Base-by-base conservation (phyloP, 2,888 invertebrate species). In the Gastracanthus pulcherrimus region DNA sequence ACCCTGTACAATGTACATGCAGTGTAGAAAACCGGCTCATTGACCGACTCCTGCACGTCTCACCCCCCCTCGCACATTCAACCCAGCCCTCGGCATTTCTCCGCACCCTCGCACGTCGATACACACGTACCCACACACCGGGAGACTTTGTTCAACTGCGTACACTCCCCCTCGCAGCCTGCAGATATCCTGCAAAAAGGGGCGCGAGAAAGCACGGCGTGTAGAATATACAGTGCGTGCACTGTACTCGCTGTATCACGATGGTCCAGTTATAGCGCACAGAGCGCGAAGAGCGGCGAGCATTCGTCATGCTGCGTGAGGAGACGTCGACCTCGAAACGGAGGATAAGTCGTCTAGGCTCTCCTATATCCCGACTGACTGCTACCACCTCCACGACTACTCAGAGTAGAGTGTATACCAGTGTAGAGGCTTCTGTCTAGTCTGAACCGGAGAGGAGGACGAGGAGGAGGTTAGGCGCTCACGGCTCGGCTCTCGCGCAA, bases 251-350 rank as follows among this genome's bases (percentile, higher is more conserved):
- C 3, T 26, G 4, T 6, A 13, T n/a, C n/a, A n/a, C 31, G 34
- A 60, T 55, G 62, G 55, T 78, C 64, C 55, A 71, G 55, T 78
- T 70, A 66, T 51, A 34, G n/a, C 45, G 26, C 51, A 66, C 69
- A 2, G 29, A 26, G 60, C 23, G 34, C 62, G 55, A 70, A 36
- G 34, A 7, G 38, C 51, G 45, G 76, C 82, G 86, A 86, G 87
- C 87, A 87, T 88, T 88, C 88, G 89, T 89, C 88, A 89, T 87
- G 89, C 87, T 88, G 86, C 84, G 83, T 85, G 87, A 87, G 86
- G 86, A 89, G 89, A 87, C 89, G 85, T 88, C 88, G 88, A 88
- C 88, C 89, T 87, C 89, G 84, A 69, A 76, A 80, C n/a, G 81
- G 55, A 84, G 74, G 62, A 70, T 62, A n/a, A n/a, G n/a, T n/a